Evolutionary conservation across 1,140 invertebrate genomes (phyloP).

Genomic region (Hypothenemus hampei): DNA sequence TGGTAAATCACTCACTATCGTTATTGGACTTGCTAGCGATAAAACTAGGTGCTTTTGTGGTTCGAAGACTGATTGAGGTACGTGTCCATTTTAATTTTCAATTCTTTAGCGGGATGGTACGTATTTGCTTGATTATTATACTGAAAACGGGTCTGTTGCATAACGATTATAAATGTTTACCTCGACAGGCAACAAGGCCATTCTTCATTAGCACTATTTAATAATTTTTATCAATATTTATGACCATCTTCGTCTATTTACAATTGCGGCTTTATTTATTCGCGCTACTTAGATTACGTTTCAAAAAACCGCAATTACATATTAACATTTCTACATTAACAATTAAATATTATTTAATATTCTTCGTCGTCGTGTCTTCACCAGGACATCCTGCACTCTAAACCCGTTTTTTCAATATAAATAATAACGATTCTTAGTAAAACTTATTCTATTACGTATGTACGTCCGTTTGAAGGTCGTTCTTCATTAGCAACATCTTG

Average conservation of each 20-base stretch:
- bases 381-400: conserved; percentile 5
- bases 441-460: not conserved
- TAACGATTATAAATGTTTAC: conserved; percentile 12
- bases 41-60: too few species aligned
- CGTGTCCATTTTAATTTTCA: too few species aligned
- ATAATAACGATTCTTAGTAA: conserved; percentile 3
- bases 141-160: conserved; percentile 12
- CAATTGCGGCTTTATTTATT: not conserved
- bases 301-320: not conserved
- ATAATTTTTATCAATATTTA: conserved; percentile 8
- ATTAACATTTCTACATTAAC: not conserved
- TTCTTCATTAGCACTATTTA: conserved; percentile 14
- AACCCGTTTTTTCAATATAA: conserved; percentile 4
- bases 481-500: conserved; percentile 4
- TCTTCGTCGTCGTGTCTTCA: not conserved
- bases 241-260: conserved; percentile 3
- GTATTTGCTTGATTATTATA: too few species aligned
- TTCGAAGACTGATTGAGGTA: too few species aligned
- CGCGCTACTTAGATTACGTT: not conserved
- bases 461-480: not conserved
- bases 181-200: not conserved
- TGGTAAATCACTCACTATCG: too few species aligned
- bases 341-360: not conserved
- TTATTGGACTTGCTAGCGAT: too few species aligned
- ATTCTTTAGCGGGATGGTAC: too few species aligned